These are phyloP conservation scores for Ophion ellenae DNA, from an alignment of 2,888 invertebrate species.

Conservation along the genomic window DNA sequence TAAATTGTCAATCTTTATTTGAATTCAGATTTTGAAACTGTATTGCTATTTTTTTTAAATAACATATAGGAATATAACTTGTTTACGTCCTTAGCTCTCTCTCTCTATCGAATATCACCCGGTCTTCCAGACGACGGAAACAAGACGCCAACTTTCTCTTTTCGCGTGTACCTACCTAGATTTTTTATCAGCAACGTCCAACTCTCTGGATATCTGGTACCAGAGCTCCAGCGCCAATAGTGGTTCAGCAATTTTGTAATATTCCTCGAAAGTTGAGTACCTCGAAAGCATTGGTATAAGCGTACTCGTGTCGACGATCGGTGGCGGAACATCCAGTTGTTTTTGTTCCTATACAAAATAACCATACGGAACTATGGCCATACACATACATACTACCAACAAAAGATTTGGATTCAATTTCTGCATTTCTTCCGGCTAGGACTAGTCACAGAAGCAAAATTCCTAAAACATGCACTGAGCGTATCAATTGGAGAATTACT, in stretches of 20 bases:
- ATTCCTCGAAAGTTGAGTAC: conserved; percentile 86
- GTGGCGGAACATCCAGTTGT: conserved; percentile 79
- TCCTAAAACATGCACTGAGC: too few species aligned
- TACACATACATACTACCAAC: background rate
- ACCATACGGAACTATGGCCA: background rate
- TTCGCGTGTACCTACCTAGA: conserved; percentile 24
- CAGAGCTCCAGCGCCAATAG: conserved; percentile 87
- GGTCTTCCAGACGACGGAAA: too few species aligned
- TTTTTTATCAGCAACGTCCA: conserved; percentile 65
- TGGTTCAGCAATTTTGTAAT: conserved; percentile 86
- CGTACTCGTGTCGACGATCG: conserved; percentile 85
- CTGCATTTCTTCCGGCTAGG: too few species aligned
- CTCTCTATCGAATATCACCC: background rate
- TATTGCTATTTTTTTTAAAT: too few species aligned
- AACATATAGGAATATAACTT: background rate
- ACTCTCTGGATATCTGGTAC: conserved; percentile 83
- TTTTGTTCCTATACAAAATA: conserved; percentile 57
- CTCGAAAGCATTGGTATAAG: conserved; percentile 85
- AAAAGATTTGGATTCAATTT: background rate
- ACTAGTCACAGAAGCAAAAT: too few species aligned
- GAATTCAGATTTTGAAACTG: too few species aligned
- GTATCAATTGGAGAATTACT: too few species aligned
- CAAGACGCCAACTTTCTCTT: background rate
- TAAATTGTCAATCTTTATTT: too few species aligned
- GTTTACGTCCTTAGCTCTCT: background rate